phyloP scores from a whole-genome alignment of 2,113 vertebrate genomes.

The Peucedramus taeniatus region DNA sequence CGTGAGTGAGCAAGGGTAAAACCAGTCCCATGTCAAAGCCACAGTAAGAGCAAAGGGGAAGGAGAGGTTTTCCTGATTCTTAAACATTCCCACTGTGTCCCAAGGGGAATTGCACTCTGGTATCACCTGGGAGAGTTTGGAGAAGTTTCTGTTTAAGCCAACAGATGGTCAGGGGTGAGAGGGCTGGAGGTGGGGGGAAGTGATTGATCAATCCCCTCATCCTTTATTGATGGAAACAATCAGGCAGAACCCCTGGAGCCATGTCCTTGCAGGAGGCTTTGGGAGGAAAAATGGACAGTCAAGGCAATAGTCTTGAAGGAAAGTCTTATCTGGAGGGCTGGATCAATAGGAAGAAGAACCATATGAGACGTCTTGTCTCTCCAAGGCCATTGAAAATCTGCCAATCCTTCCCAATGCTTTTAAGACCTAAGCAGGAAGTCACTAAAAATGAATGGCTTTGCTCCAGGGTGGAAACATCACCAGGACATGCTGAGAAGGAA shows the following conservation, averaged over 20 bases:
- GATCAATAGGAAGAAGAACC: slow-evolving; percentile 1
- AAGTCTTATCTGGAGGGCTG: background rate
- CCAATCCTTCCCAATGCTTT: background rate
- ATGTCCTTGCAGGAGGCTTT: background rate
- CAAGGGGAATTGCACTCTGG: background rate
- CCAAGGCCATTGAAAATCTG: background rate
- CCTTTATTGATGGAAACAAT: slow-evolving; percentile 58
- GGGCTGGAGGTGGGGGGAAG: slow-evolving; percentile 17
- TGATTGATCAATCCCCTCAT: slow-evolving; percentile 60
- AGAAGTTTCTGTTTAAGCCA: background rate
- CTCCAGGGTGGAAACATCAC: background rate
- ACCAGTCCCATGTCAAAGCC: background rate
- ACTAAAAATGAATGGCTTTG: background rate
- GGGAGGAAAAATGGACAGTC: background rate
- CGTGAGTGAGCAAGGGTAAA: background rate
- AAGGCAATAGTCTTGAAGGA: background rate
- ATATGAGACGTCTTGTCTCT: background rate
- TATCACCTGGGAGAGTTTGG: background rate
- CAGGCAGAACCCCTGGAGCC: background rate
- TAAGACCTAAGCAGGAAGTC: background rate
- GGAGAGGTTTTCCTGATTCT: background rate
- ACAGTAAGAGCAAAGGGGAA: background rate
- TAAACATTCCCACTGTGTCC: background rate
- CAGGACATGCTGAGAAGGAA: background rate
- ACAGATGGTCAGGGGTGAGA: background rate